Percentiles rank a stretch among this genome's conserved stretches.
phyloP scores from a whole-genome alignment of 2,113 vertebrate species.

The Thalassoma bifasciatum region DNA sequence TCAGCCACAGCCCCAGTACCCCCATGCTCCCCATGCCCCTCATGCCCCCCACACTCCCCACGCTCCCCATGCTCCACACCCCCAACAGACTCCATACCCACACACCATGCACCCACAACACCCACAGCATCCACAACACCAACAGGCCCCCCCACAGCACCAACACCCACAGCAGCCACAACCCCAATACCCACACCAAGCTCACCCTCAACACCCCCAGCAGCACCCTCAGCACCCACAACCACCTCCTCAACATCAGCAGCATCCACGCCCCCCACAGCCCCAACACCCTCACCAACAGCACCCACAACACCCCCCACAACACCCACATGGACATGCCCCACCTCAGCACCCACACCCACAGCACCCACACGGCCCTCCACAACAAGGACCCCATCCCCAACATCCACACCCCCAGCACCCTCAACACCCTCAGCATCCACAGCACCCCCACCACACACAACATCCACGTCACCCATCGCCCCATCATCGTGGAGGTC shows the following conservation, averaged over 20 bases:
- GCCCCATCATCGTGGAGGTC: slow-evolving; percentile 80
- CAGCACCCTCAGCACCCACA: slow-evolving; percentile 61
- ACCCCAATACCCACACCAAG: slow-evolving; percentile 45
- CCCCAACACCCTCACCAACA: slow-evolving; percentile 72
- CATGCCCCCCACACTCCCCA: slow-evolving; percentile 55
- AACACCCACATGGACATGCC: slow-evolving; percentile 72
- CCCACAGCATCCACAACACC: slow-evolving; percentile 53
- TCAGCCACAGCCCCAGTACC: slow-evolving; percentile 89
- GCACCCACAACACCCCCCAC: slow-evolving; percentile 66
- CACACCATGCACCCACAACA: slow-evolving; percentile 68
- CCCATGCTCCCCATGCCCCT: slow-evolving; percentile 86
- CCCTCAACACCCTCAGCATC: slow-evolving; percentile 55
- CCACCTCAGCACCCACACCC: slow-evolving; percentile 70
- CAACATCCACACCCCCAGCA: slow-evolving; percentile 71
- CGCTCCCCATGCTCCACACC: slow-evolving; percentile 44
- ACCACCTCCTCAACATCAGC: slow-evolving; percentile 73
- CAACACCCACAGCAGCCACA: slow-evolving; percentile 51
- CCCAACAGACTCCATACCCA: slow-evolving; percentile 80
- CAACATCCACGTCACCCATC: slow-evolving; percentile 78
- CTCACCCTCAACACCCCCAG: slow-evolving; percentile 57
- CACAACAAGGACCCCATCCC: slow-evolving; percentile 70
- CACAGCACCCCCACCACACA: slow-evolving; percentile 68
- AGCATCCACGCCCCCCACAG: slow-evolving; percentile 68
- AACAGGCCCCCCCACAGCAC: slow-evolving; percentile 48
- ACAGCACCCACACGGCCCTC: slow-evolving; percentile 72